Evolutionary conservation across 2,797 vertebrate species (phyloP).

Genomic region (Poeciliopsis presidionis): DNA sequence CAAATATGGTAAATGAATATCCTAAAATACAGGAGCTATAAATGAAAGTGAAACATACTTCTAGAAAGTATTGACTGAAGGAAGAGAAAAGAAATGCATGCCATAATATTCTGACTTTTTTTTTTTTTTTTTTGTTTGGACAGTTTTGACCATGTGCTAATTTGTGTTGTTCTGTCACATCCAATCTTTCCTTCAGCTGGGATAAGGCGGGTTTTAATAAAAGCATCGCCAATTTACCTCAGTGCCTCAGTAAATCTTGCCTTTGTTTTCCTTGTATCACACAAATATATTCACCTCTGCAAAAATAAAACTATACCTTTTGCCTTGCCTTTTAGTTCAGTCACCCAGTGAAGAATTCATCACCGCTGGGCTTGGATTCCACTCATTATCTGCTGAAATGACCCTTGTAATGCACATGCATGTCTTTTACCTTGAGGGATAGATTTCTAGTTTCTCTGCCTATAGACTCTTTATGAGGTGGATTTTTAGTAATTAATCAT

Average conservation of each 20-base stretch:
- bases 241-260: neutral
- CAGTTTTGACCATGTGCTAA: neutral
- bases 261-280: neutral
- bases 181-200: neutral
- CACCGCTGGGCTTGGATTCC: constrained; percentile 61
- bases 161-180: neutral
- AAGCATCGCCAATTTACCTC: constrained; percentile 49
- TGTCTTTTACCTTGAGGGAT: constrained; percentile 30
- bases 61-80: neutral
- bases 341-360: constrained; percentile 52
- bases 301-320: constrained; percentile 28
- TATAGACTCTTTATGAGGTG: constrained; percentile 10
- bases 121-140: neutral
- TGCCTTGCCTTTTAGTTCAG: constrained; percentile 40
- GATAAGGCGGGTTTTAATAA: constrained; percentile 67
- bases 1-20: neutral
- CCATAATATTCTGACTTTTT: neutral
- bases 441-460: constrained; percentile 23
- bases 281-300: constrained; percentile 16
- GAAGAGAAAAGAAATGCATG: neutral
- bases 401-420: constrained; percentile 49
- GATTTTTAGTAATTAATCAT: constrained; percentile 8
- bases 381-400: constrained; percentile 63
- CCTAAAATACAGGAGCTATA: neutral
- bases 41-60: neutral